These are phyloP conservation scores for Fissipunctia ypsillon DNA, from an alignment of 2,888 invertebrate species.

Conservation along the genomic window DNA sequence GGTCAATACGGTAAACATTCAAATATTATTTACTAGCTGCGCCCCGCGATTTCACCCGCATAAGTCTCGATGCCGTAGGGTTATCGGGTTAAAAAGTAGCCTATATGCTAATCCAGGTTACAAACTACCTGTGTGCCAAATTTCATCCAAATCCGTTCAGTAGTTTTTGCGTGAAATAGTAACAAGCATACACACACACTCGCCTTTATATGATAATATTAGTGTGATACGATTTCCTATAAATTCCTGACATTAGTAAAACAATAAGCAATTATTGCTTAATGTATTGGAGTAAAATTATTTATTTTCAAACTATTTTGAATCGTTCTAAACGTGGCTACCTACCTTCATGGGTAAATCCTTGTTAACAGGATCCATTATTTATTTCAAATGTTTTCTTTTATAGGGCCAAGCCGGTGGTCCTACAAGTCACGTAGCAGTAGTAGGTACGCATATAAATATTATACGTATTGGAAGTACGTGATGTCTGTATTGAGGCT, in stretches of 20 bases:
- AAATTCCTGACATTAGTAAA: no score
- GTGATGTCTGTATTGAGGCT: slow-evolving; percentile 40
- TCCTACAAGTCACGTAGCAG: slow-evolving; percentile 31
- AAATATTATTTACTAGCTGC: neutral
- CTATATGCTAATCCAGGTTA: no score
- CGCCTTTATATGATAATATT: no score
- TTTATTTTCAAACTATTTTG: neutral
- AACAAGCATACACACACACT: no score
- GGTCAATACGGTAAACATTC: neutral
- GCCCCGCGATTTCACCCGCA: no score
- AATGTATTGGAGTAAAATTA: neutral
- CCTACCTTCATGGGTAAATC: neutral
- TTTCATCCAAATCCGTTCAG: no score
- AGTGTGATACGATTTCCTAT: no score
- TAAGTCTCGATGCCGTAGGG: no score
- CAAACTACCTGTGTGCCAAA: no score
- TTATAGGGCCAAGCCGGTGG: neutral
- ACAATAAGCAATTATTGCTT: no score
- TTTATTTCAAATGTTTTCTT: slow-evolving; percentile 19
- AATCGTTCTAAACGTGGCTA: neutral
- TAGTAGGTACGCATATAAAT: slow-evolving; percentile 2
- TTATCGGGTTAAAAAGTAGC: no score
- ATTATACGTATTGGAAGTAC: slow-evolving; percentile 23
- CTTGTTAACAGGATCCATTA: slow-evolving; percentile 6
- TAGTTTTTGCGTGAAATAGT: no score